Evolutionary conservation across 2,797 vertebrate species (phyloP).

Genomic region (Tragelaphus eurycerus): DNA sequence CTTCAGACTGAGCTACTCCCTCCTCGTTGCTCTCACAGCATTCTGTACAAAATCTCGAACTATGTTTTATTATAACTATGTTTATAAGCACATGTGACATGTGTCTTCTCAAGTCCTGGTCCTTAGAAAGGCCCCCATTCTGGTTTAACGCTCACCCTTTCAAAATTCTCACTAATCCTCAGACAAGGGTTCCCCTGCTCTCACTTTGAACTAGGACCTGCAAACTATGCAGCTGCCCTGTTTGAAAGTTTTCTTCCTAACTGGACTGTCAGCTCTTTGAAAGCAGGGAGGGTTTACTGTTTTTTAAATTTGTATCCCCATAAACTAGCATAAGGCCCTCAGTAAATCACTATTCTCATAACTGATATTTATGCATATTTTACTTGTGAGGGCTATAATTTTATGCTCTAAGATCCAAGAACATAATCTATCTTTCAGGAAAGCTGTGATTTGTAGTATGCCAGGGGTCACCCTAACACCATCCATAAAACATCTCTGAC

Average conservation of each 20-base stretch:
- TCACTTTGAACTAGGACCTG: neutral
- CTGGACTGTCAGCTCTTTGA: neutral
- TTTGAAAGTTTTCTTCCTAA: neutral
- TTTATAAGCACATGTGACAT: neutral
- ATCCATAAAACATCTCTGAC: neutral
- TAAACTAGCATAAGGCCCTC: neutral
- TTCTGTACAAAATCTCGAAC: neutral
- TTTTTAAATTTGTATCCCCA: neutral
- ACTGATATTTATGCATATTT: neutral
- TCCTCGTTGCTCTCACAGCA: too few species aligned
- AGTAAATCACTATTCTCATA: neutral
- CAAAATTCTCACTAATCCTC: neutral
- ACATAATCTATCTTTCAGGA: neutral
- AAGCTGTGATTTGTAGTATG: neutral
- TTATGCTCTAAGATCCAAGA: neutral
- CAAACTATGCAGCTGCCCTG: neutral
- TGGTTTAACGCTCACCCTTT: neutral
- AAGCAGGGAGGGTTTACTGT: neutral
- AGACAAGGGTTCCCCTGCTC: neutral
- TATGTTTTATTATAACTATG: neutral
- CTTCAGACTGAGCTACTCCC: neutral
- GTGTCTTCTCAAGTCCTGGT: neutral
- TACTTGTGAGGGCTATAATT: constrained; percentile 5
- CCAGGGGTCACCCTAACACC: neutral
- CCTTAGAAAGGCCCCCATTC: neutral